Evolutionary conservation across 2,113 vertebrate genomes (phyloP).

Genomic region (Mesoclemmys tuberculata): DNA sequence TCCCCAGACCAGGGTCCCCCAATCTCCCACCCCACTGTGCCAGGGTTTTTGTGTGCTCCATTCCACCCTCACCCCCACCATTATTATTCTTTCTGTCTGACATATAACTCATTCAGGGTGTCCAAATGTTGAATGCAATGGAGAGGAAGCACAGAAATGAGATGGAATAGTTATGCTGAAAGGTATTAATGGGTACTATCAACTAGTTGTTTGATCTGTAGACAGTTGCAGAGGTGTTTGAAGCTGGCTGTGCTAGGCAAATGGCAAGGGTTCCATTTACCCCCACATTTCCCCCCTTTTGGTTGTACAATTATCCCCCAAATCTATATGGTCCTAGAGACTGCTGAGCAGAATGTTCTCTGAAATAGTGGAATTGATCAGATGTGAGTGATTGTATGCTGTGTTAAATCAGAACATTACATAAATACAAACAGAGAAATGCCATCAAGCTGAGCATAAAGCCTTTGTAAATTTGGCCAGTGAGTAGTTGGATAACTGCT

Average conservation of each 20-base stretch:
- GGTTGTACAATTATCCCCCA: background rate
- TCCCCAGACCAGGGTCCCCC: background rate
- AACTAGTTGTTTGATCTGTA: background rate
- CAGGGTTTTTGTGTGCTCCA: too few relatives aligned
- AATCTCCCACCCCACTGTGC: background rate
- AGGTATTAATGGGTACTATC: background rate
- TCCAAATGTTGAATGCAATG: background rate
- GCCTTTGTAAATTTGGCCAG: too few relatives aligned
- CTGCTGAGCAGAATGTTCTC: too few relatives aligned
- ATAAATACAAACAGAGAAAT: too few relatives aligned
- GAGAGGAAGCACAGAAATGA: background rate
- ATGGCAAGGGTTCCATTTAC: background rate
- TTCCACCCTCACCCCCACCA: background rate
- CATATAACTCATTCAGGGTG: background rate
- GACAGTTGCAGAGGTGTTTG: background rate
- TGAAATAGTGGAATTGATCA: too few relatives aligned
- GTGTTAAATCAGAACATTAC: too few relatives aligned
- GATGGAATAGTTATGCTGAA: background rate
- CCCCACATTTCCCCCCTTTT: background rate
- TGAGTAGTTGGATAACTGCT: too few relatives aligned
- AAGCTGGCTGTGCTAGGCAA: background rate
- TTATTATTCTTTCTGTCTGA: background rate
- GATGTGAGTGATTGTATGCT: too few relatives aligned
- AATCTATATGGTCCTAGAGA: background rate
- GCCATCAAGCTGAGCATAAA: too few relatives aligned